phyloP scores from a whole-genome alignment of 2,113 vertebrate genomes.

The Pseudolaguvia tuberculata region DNA sequence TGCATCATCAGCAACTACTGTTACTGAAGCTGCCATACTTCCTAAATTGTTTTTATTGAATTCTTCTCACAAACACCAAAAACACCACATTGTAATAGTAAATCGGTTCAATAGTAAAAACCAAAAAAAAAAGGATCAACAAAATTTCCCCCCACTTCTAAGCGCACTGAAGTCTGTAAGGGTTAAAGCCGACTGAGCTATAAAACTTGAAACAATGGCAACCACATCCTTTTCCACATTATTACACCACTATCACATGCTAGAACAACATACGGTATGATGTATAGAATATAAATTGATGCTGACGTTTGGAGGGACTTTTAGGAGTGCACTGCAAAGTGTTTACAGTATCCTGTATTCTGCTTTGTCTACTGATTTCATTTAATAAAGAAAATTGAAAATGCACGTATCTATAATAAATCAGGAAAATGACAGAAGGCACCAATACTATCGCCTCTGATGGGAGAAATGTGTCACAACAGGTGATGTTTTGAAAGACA shows the following conservation, averaged over 20 bases:
- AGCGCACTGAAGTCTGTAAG: background rate
- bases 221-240: slow-evolving; percentile 27
- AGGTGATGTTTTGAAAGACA: too few relatives aligned
- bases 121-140: background rate
- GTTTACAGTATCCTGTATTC: background rate
- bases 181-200: background rate
- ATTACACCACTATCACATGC: background rate
- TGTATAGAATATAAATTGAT: background rate
- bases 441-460: too few relatives aligned
- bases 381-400: background rate
- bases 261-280: background rate
- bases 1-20: too few relatives aligned
- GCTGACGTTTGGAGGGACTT: background rate
- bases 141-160: background rate
- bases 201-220: slow-evolving; percentile 1
- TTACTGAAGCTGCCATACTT: too few relatives aligned
- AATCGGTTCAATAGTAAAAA: background rate
- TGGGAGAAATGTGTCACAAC: too few relatives aligned
- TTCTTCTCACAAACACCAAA: too few relatives aligned
- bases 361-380: background rate
- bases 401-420: background rate
- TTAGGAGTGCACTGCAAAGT: background rate
- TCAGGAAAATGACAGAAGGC: too few relatives aligned
- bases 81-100: background rate
- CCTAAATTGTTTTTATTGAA: too few relatives aligned